phyloP scores from a whole-genome alignment of 2,113 vertebrate genomes.

The Esox niger region DNA sequence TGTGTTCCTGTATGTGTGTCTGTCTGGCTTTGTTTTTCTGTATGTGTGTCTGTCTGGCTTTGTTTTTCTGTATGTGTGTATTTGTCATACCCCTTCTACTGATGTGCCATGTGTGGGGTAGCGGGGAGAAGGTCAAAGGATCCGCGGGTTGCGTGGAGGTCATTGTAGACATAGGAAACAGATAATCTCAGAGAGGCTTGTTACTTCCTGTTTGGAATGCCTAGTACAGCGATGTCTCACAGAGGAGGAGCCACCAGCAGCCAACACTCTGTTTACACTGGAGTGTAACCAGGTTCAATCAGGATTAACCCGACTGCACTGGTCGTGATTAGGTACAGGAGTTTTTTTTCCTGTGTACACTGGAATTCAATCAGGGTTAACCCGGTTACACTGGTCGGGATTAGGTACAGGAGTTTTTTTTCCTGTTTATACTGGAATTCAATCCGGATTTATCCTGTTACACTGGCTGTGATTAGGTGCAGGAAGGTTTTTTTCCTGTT shows the following conservation, averaged over 20 bases:
- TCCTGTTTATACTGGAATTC: slow-evolving; percentile 57
- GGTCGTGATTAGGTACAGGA: no score
- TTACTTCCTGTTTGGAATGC: slow-evolving; percentile 71
- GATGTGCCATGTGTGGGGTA: slow-evolving; percentile 44
- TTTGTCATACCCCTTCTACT: slow-evolving; percentile 40
- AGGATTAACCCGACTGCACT: no score
- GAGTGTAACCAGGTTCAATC: no score
- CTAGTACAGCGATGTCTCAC: slow-evolving; percentile 71
- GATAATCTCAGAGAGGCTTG: slow-evolving; percentile 75
- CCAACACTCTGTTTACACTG: slow-evolving; percentile 46
- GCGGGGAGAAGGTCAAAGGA: slow-evolving; percentile 56
- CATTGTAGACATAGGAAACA: slow-evolving; percentile 70
- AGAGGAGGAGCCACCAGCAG: slow-evolving; percentile 47
- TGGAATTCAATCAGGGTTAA: slow-evolving; percentile 68
- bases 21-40: no score
- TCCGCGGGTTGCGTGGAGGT: slow-evolving; percentile 66
- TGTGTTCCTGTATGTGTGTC: no score
- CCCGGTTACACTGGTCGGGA: neutral
- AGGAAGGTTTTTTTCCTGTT: no score
- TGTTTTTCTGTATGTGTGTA: no score
- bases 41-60: no score
- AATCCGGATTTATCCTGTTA: no score
- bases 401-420: no score
- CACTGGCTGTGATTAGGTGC: no score
- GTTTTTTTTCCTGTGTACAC: no score